Conservation (phyloP, 2,113 vertebrate species). For the Gymnobelideus leadbeateri region DNA sequence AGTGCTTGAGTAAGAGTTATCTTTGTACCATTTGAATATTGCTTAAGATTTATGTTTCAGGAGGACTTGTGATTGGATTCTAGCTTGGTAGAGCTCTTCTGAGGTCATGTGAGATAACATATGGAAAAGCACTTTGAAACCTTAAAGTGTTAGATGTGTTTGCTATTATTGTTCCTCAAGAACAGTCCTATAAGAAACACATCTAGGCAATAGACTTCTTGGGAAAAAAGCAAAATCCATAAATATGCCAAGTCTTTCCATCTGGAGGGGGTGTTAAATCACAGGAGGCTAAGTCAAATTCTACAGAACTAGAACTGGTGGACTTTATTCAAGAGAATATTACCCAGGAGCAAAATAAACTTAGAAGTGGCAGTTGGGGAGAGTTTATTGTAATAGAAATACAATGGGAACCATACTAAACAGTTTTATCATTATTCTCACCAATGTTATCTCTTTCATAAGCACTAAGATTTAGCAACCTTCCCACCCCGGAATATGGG, state of each 20-base stretch:
- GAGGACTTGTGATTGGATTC: background rate
- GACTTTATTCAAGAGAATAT: background rate
- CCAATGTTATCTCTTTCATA: constrained; percentile 17
- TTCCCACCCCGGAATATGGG: constrained; percentile 12
- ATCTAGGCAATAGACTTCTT: background rate
- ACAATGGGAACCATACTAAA: constrained; percentile 19
- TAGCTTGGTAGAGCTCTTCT: constrained; percentile 25
- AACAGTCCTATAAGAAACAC: background rate
- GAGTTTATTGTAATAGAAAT: background rate
- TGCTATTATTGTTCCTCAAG: background rate
- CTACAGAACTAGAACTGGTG: background rate
- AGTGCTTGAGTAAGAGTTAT: background rate
- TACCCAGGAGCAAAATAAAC: background rate
- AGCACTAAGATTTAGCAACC: constrained; percentile 33
- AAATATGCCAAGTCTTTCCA: background rate
- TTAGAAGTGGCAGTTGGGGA: background rate
- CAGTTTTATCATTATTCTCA: background rate
- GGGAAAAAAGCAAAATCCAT: background rate
- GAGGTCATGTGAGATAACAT: background rate
- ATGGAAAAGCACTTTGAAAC: background rate
- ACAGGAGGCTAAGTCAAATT: background rate
- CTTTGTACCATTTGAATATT: background rate
- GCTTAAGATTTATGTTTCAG: constrained; percentile 38
- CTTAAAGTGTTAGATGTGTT: background rate
- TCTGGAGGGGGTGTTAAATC: background rate